Evolutionary conservation across 2,797 vertebrate genomes (phyloP), one percentile per base, ranked within the genome.

Genomic region (Aldrovandia affinis): DNA sequence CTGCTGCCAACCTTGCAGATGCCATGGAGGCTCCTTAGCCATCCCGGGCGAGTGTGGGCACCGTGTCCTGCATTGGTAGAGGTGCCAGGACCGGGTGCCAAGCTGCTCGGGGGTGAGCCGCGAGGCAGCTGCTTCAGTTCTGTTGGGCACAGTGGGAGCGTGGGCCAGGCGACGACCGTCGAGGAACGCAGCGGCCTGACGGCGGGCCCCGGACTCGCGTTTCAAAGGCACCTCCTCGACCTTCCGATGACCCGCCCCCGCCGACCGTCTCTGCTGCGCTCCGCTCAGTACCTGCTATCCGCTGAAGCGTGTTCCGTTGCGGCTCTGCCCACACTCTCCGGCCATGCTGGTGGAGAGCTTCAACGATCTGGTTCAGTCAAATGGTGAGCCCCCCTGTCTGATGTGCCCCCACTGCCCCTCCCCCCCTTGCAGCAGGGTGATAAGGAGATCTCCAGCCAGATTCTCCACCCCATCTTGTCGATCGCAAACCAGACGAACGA

Each of bases 61-160:
- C 25, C 28, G 15, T 20, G 28, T 15, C 30, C 50, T 55, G 25
- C 47, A 0, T 52, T 57, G 78, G 78, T 28, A 36, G n/a, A n/a
- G 55, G 75, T 22, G 28, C 92, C 94, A 91, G 82, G 55, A 81
- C 79, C 77, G 30, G 78, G 86, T 92, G 92, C 92, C 92, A 95
- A 90, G 87, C 85, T 85, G 88, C 89, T 88, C 80, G 85, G 90
- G 86, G 87, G 88, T 87, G 88, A 90, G 90, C 90, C 83, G 61
- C 83, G 88, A 88, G 89, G 92, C 92, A 92, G 93, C 90, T 94
- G 92, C 91, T 89, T 87, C 85, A 86, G 89, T 90, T 90, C 89
- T 90, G 85, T 87, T 86, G 84, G 88, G 61, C 44, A 7, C 81
- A 61, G 73, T 6, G 47, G 57, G 61, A 42, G 20, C 15, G 33